phyloP scores from a whole-genome alignment of 1,140 invertebrate genomes.

The Lasioglossum albipes region DNA sequence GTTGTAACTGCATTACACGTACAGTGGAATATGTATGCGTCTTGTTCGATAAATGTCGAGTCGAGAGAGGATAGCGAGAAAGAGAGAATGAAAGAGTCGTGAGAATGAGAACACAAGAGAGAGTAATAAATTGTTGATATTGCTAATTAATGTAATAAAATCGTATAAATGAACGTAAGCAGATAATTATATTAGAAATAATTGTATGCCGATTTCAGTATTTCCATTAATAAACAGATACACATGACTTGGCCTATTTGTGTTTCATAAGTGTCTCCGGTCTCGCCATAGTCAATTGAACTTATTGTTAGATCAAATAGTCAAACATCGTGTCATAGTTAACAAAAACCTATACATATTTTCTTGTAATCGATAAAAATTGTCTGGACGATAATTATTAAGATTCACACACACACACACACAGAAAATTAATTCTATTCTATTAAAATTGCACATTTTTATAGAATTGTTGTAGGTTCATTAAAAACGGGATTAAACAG shows the following conservation, averaged over 20 bases:
- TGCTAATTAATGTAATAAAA: slow-evolving; percentile 44
- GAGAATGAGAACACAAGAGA: slow-evolving; percentile 1
- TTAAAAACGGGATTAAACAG: neutral
- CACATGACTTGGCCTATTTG: slow-evolving; percentile 24
- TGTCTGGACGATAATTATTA: neutral
- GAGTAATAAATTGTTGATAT: slow-evolving; percentile 43
- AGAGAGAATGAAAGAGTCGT: neutral
- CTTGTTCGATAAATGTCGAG: neutral
- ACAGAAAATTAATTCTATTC: too few species aligned
- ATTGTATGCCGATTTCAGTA: slow-evolving; percentile 70
- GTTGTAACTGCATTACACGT: slow-evolving; percentile 31
- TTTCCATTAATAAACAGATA: slow-evolving; percentile 67
- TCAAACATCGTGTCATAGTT: too few species aligned
- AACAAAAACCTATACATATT: too few species aligned
- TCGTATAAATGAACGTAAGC: slow-evolving; percentile 29
- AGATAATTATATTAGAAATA: slow-evolving; percentile 55
- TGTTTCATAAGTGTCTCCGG: neutral
- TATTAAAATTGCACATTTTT: too few species aligned
- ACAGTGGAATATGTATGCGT: neutral
- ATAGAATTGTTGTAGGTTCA: too few species aligned
- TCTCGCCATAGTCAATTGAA: neutral
- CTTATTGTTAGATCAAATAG: neutral
- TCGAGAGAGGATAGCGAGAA: neutral
- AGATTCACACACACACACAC: too few species aligned
- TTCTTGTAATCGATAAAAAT: neutral